Conservation (phyloP, 2,888 invertebrate species). For the Synanthedon andrenaeformis region DNA sequence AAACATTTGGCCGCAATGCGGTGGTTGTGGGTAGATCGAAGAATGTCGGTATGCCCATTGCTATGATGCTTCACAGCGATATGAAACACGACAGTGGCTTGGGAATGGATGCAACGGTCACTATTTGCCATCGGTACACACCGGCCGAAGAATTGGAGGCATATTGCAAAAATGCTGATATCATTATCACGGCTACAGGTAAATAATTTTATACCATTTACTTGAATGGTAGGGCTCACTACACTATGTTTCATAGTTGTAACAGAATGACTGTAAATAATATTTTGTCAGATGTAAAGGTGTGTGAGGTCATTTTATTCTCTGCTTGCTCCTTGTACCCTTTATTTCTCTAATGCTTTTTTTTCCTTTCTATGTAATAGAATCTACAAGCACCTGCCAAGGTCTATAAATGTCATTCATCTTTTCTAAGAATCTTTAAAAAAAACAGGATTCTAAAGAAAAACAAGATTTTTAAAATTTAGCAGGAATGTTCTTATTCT, state of each 20-base stretch:
- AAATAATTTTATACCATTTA: slow-evolving; percentile 5
- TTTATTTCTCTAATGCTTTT: too few relatives aligned
- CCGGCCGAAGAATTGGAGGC: slow-evolving; percentile 79
- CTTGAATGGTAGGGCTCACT: not conserved
- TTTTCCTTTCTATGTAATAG: too few relatives aligned
- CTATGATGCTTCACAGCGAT: slow-evolving; percentile 85
- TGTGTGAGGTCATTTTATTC: not conserved
- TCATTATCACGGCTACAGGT: slow-evolving; percentile 83
- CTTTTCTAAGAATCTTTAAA: too few relatives aligned
- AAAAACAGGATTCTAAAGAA: too few relatives aligned
- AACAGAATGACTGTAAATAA: not conserved
- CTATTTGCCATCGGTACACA: slow-evolving; percentile 90
- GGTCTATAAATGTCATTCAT: too few relatives aligned
- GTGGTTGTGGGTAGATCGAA: slow-evolving; percentile 92
- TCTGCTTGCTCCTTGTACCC: too few relatives aligned
- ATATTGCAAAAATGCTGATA: slow-evolving; percentile 80
- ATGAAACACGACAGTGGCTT: slow-evolving; percentile 73
- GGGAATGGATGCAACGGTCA: slow-evolving; percentile 88
- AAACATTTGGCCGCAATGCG: slow-evolving; percentile 87
- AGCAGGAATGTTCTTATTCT: too few relatives aligned
- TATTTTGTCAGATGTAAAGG: too few relatives aligned
- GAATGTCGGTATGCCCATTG: slow-evolving; percentile 92
- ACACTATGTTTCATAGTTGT: not conserved
- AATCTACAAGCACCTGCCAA: too few relatives aligned
- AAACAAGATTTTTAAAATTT: too few relatives aligned